phyloP scores from a whole-genome alignment of 2,113 vertebrate species.

The Agelaius phoeniceus region DNA sequence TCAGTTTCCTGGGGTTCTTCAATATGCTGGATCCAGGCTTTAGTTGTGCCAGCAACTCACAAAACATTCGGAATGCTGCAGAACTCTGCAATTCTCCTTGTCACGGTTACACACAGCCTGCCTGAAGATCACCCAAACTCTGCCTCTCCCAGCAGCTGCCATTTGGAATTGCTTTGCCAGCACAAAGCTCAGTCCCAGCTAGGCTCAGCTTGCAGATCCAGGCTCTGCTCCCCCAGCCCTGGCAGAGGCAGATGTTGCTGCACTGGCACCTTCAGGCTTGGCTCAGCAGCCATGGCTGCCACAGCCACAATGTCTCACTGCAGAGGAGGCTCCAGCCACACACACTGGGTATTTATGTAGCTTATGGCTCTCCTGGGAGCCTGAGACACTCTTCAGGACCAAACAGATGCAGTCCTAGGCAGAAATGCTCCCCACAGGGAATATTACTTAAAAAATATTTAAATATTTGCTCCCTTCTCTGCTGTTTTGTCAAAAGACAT shows the following conservation, averaged over 20 bases:
- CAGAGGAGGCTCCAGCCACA: neutral
- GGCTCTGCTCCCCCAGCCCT: neutral
- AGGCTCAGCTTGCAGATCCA: neutral
- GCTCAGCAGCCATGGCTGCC: neutral
- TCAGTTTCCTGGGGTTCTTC: constrained; percentile 10
- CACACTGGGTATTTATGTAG: neutral
- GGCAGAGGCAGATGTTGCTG: neutral
- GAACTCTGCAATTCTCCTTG: neutral
- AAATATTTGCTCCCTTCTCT: neutral
- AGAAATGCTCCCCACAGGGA: neutral
- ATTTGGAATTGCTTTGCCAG: neutral
- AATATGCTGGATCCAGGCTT: neutral
- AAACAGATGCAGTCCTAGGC: neutral
- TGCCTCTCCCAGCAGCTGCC: neutral
- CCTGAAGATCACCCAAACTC: neutral
- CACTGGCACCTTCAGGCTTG: neutral
- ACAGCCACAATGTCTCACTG: neutral
- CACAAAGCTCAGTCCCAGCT: neutral
- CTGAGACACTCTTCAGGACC: neutral
- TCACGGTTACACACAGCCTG: neutral
- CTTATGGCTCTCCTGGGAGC: neutral
- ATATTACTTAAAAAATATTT: neutral
- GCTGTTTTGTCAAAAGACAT: neutral
- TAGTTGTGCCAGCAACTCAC: constrained; percentile 13
- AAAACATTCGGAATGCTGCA: neutral